Evolutionary conservation across 53 echinoderm and acorn worm genomes (phyloP), one percentile per base, ranked within the genome.

Genomic region (Mesocentrotus franciscanus): DNA sequence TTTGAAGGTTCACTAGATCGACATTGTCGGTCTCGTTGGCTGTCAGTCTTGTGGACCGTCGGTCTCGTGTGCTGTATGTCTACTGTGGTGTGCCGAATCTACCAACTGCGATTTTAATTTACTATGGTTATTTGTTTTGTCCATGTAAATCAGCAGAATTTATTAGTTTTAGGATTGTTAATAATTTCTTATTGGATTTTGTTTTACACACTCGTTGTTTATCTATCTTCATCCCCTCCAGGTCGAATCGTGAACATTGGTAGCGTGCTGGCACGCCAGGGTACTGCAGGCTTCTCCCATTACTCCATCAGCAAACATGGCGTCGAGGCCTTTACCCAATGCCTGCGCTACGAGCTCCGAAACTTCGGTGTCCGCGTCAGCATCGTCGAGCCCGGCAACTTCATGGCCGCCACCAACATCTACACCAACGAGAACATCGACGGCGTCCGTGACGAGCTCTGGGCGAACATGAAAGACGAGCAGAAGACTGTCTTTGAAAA

Each of bases 301-400:
- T 99, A 99, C 84, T 96, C 96, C 57, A 96, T 96, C 55, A 97
- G 97, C 30, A 99, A 99, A 91, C 95, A 97, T 29, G 99, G 97
- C 24, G 95, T 99, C 93, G 98, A 99, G 90, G 99, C 98, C 16
- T 99, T 99, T 85, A 94, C 98, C 10, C 98, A 98, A 39, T 98
- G 98, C 90, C 97, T 99, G 20, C 96, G 99, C n/a, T 97, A 97
- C 95, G 99, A 99, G 92, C 96, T 99, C 93, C 94, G 94, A 2
- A 92, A 95, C 62, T 97, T 96, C 93, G 98, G 98, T 32, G 97
- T 98, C 0, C 95, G 90, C 16, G 99, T 97, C 85, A 96, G 95
- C 95, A 98, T 99, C 66, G 90, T 99, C 16, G 99, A 99, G 90
- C 99, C 99, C 49, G 99, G 99, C 16, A 99, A 99, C 92, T 99